Evolutionary conservation across 2,888 invertebrate species (phyloP), one percentile per base, ranked within the genome.

Genomic region (Petrophora chlorosata): DNA sequence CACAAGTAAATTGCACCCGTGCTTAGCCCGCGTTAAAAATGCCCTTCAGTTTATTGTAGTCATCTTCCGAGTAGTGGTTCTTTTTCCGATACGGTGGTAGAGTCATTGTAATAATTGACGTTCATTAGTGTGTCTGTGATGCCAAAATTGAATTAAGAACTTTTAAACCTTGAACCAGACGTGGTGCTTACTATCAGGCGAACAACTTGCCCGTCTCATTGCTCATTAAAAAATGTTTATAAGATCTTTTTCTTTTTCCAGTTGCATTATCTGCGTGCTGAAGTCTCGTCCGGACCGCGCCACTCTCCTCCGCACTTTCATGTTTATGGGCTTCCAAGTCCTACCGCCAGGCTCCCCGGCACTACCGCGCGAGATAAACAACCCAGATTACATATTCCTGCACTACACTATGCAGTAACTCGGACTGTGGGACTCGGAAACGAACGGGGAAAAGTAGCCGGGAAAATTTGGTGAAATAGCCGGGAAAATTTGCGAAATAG

Each of bases 261-360:
- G 90, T 56, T 91, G 90, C 72, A 91, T 93, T 53, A 86, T 93
- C 76, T 96, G 95, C 86, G 94, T 97, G 79, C 93, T 94, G 64
- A 97, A 97, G 86, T 94, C 95, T 73, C 94, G 97, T 41, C 82
- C 93, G 36, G 98, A 98, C 77, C 94, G 97, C 87, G 95, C 95
- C 40, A 94, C 95, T 64, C 92, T 99, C 70, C 94, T 99, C 60
- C 95, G 98, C 67, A 98, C 98, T 22, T 99, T 99, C 93, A 97
- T 98, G 95, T 98, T 98, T 90, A 94, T 99, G 92, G 99, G 99
- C 53, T 99, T 99, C 91, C 93, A 94, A 61, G 93, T 96, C 53
- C 91, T 98, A 73, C 93, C 97, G 28, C 97, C 98, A 30, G 95
- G 93, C 63, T 95, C 97, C 59, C 93, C 82, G 0, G 56, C 76